These are phyloP conservation scores for Colossoma macropomum DNA, from an alignment of 2,113 vertebrate genomes.

Conservation along the genomic window DNA sequence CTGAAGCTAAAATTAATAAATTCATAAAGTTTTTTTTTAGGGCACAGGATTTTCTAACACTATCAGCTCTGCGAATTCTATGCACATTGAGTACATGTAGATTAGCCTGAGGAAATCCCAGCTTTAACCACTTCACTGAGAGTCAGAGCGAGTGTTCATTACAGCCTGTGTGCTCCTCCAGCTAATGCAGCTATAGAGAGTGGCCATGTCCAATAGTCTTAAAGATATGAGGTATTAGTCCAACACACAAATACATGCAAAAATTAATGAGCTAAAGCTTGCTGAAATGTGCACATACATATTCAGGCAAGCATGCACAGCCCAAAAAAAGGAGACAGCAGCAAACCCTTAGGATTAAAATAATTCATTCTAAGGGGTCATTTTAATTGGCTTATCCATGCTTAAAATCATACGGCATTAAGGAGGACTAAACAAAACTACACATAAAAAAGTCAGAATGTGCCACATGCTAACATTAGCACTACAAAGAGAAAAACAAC, in stretches of 20 bases:
- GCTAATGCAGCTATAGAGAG: no score
- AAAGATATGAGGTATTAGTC: no score
- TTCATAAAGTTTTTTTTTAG: neutral
- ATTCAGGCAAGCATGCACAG: neutral
- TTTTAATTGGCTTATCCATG: no score
- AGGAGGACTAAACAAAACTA: no score
- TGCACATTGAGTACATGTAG: neutral
- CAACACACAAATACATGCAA: neutral
- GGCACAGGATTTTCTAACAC: neutral
- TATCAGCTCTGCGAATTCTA: neutral
- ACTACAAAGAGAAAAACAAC: no score
- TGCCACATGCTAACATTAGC: no score
- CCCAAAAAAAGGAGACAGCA: neutral
- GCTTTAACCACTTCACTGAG: neutral
- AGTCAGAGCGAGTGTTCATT: neutral
- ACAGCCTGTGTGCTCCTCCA: neutral
- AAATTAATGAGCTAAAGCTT: neutral
- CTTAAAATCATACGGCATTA: no score
- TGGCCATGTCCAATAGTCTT: no score
- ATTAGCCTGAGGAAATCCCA: neutral
- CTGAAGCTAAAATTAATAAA: neutral
- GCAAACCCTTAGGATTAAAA: no score
- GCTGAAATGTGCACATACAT: neutral
- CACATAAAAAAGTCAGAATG: no score
- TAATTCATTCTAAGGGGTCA: no score